These are phyloP conservation scores for Heliangelus exortis DNA, from an alignment of 2,797 vertebrate genomes.

Conservation along the genomic window DNA sequence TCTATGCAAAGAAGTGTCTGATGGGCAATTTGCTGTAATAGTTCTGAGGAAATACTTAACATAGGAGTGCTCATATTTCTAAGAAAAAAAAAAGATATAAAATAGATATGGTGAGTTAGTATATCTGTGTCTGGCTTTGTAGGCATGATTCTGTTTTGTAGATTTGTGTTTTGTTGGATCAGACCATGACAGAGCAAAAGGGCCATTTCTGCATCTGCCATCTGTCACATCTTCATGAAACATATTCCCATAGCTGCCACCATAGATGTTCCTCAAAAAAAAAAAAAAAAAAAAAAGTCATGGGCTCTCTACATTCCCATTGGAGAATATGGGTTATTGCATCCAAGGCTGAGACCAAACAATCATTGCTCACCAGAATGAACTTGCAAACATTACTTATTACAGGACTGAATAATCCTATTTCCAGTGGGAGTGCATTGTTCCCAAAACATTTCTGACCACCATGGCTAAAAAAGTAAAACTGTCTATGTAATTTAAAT, in stretches of 20 bases:
- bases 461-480: not conserved
- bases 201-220: constrained; percentile 5
- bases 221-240: constrained; percentile 32
- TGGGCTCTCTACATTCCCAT: not conserved
- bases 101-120: not conserved
- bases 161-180: not conserved
- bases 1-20: not conserved
- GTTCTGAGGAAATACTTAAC: not conserved
- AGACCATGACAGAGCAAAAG: not conserved
- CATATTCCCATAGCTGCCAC: constrained; percentile 22
- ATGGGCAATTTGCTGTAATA: not conserved
- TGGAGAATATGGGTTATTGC: constrained; percentile 14
- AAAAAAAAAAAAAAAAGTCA: not conserved
- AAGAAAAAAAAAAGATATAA: not conserved
- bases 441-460: constrained; percentile 5
- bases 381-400: not conserved
- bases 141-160: not conserved
- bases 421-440: not conserved
- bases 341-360: constrained; percentile 34
- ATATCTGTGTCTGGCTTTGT: not conserved
- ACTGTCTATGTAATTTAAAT: not conserved
- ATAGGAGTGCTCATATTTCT: not conserved
- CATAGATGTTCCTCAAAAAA: not conserved
- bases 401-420: not conserved
- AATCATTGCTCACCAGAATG: not conserved